Evolutionary conservation across 2,797 vertebrate genomes (phyloP).

Genomic region (Thalassophryne amazonica): DNA sequence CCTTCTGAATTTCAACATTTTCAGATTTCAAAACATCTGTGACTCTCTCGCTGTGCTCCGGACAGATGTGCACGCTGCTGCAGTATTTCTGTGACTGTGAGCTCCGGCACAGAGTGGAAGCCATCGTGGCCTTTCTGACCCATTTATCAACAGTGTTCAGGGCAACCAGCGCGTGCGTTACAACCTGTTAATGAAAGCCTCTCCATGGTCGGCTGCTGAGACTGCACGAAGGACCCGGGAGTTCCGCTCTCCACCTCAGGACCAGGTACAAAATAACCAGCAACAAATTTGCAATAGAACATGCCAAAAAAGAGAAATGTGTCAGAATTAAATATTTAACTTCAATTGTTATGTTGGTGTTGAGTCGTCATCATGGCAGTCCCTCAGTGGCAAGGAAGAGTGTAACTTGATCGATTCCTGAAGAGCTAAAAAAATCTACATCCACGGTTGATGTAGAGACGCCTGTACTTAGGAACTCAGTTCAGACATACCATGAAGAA

Average conservation of each 20-base stretch:
- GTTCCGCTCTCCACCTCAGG: slow-evolving; percentile 92
- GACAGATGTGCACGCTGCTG: slow-evolving; percentile 92
- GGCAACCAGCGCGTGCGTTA: slow-evolving; percentile 87
- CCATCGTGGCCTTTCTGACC: slow-evolving; percentile 87
- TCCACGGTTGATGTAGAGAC: no score
- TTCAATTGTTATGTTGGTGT: no score
- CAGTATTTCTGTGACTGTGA: slow-evolving; percentile 97
- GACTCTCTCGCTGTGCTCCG: neutral
- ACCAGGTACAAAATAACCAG: no score
- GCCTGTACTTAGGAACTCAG: no score
- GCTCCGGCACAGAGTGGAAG: slow-evolving; percentile 91
- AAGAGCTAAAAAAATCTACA: no score
- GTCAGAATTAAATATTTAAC: no score
- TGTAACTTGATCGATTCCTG: no score
- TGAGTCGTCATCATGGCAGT: no score
- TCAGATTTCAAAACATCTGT: neutral
- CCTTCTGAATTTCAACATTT: neutral
- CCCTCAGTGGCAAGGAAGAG: no score
- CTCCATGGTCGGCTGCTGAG: slow-evolving; percentile 90
- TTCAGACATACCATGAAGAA: neutral
- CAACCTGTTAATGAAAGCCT: slow-evolving; percentile 83
- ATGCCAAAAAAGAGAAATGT: no score
- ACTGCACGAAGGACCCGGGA: slow-evolving; percentile 89
- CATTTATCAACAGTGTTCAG: slow-evolving; percentile 84
- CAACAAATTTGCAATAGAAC: no score